Conservation (phyloP, 30 jellyfish, hydroid and myxozoan species). For the Rhopilema esculentum region DNA sequence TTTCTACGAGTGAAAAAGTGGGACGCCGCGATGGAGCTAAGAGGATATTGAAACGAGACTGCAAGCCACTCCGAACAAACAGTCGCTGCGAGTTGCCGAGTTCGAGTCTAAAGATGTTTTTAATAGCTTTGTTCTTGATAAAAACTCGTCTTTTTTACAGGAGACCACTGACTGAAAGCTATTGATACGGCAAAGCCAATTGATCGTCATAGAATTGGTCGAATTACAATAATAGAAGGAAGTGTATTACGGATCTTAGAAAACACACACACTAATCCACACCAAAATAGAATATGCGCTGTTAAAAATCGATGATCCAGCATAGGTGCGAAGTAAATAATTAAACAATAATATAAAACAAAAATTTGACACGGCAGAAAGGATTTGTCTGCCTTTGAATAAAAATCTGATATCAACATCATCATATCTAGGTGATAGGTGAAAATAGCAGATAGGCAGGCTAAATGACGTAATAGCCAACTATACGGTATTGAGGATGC, state of each 20-base stretch:
- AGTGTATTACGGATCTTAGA: neutral
- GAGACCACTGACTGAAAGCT: conserved; percentile 15
- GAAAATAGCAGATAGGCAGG: too few relatives aligned
- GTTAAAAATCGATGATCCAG: neutral
- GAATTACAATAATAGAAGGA: neutral
- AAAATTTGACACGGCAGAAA: neutral
- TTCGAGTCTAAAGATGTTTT: neutral
- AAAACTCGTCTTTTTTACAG: neutral
- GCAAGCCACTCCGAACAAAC: neutral
- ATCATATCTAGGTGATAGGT: too few relatives aligned
- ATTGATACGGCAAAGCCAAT: neutral
- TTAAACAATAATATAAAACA: neutral
- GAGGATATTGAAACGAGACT: neutral
- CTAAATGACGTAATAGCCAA: too few relatives aligned
- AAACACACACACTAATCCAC: neutral
- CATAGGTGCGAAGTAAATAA: neutral
- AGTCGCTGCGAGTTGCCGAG: neutral
- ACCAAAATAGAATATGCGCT: neutral
- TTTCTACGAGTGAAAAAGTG: neutral
- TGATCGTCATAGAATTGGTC: neutral
- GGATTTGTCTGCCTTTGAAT: neutral
- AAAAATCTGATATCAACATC: neutral
- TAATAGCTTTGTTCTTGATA: neutral
- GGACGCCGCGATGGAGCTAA: neutral
- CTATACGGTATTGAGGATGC: too few relatives aligned